A percentile compares a stretch with the other conserved stretches of the same genome.
phyloP scores from a whole-genome alignment of 1,140 invertebrate species.

The Trichonephila clavipes region DNA sequence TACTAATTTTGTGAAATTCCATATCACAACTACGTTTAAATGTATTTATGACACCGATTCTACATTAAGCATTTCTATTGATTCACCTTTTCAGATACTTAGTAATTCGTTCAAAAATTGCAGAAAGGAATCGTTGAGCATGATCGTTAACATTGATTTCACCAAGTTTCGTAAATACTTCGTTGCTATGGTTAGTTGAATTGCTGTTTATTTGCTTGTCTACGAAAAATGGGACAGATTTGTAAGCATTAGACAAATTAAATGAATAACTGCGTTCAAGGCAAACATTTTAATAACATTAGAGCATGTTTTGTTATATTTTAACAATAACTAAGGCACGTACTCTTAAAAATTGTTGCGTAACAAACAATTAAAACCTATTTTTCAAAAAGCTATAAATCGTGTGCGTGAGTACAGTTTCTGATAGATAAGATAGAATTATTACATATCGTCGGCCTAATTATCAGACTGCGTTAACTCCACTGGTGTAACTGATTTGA shows the following conservation, averaged over 20 bases:
- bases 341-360: no score
- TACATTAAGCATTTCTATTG: not conserved
- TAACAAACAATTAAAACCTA: no score
- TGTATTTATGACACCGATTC: not conserved
- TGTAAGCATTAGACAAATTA: no score
- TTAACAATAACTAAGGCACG: no score
- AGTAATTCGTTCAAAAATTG: not conserved
- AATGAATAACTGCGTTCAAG: not conserved
- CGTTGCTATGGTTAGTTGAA: constrained; percentile 15
- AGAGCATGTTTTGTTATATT: not conserved
- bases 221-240: not conserved
- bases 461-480: no score
- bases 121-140: not conserved
- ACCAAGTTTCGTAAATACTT: not conserved
- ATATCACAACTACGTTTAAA: not conserved
- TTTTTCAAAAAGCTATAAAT: no score
- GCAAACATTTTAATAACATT: not conserved
- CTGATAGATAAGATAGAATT: no score
- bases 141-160: constrained; percentile 3
- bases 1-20: not conserved
- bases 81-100: not conserved
- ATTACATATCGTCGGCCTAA: no score
- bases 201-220: not conserved
- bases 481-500: no score
- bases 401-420: no score